Evolutionary conservation across 1,140 invertebrate species (phyloP).

Genomic region (Littorina saxatilis): DNA sequence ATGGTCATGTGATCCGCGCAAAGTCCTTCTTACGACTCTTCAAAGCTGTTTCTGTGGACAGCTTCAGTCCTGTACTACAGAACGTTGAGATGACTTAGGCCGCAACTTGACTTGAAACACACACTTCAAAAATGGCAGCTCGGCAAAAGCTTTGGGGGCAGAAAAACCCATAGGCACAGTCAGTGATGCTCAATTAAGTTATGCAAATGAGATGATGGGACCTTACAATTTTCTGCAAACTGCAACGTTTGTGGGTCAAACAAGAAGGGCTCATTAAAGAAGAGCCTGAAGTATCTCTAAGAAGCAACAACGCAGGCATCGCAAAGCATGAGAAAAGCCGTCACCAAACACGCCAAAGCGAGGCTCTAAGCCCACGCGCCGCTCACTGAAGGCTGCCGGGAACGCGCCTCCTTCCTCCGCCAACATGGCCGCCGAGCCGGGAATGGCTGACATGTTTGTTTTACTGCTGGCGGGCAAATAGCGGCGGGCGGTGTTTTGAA

Average conservation of each 20-base stretch:
- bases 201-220: too few relatives aligned
- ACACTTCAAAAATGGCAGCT: too few relatives aligned
- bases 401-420: slow-evolving; percentile 31
- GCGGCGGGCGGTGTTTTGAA: slow-evolving; percentile 36
- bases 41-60: too few relatives aligned
- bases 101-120: too few relatives aligned
- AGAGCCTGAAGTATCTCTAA: slow-evolving; percentile 8
- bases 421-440: slow-evolving; percentile 32
- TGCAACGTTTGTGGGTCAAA: slow-evolving; percentile 1
- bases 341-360: slow-evolving; percentile 27
- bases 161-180: too few relatives aligned
- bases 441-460: slow-evolving; percentile 35
- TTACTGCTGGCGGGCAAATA: slow-evolving; percentile 27
- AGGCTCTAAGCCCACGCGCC: slow-evolving; percentile 24
- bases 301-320: not conserved
- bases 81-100: too few relatives aligned
- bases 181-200: too few relatives aligned
- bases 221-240: too few relatives aligned
- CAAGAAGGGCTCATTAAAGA: slow-evolving; percentile 1
- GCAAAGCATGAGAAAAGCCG: slow-evolving; percentile 9
- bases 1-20: too few relatives aligned
- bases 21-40: too few relatives aligned
- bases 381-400: slow-evolving; percentile 13
- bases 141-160: too few relatives aligned
- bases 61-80: too few relatives aligned